Base-by-base conservation (phyloP, 2,888 invertebrate genomes). In the Chrysolina oricalcia region DNA sequence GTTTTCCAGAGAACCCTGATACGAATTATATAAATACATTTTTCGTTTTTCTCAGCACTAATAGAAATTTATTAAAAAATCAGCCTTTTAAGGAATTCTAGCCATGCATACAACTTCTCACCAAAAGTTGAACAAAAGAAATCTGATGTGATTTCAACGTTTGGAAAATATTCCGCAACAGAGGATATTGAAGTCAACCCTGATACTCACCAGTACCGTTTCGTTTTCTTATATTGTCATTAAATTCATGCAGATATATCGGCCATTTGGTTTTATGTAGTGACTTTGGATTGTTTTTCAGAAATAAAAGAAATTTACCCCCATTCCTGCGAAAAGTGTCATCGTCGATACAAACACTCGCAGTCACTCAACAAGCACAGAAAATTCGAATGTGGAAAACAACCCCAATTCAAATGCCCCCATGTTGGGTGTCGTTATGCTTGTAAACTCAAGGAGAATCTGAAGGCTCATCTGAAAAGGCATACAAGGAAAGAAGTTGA, bases 351-450 rank as follows among this genome's bases (percentile, higher is more conserved):
- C 76, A 84, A 83, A 70, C 80, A 82, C 59, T 75, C 77, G 43
- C 78, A 80, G 17, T 80, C 81, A 43, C 73, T 82, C 0, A 64
- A 74, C 43, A 78, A 74, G 19, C 80, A 80, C 35, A 74, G 59
- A 15, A 78, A 72, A 59, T 80, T 72, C 46, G 80, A 80, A 53
- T 80, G 80, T 53, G 76, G 76, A 21, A 78, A 75, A 72, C 62
- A 71, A 46, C 79, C 80, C 5, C 78, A 80, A 50, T 83, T 83
- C 59, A 93, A 93, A 78, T 94, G 94, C 17, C 40, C 73, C 2
- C 15, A n/a, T 1, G 1, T 2, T 27, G 75, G 72, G 21, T 69
- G 72, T 56, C 4, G 8, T 3, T 72, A 46, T 19, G 59, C 46
- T 6, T 59, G 72, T 19, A 76, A 76, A 53, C 53, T 76, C 21